Percentiles rank a stretch among this genome's conserved stretches.
Conservation (phyloP, 2,113 vertebrate species). For the Campylomormyrus tamandua region DNA sequence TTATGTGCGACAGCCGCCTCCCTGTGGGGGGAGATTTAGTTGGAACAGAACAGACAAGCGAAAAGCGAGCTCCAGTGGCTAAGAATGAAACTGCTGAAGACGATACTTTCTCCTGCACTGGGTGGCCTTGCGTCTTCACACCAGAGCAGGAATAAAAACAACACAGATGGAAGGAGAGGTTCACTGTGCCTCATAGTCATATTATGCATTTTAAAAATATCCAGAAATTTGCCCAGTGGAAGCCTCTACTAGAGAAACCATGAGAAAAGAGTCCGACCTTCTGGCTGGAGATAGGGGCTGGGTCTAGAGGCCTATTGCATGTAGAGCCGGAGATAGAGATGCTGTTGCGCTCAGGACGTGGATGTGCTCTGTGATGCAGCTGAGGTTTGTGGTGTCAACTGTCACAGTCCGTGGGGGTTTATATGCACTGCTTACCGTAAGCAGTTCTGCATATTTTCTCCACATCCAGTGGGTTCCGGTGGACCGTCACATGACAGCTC, state of each 20-base stretch:
- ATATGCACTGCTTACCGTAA: not conserved
- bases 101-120: not conserved
- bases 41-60: not conserved
- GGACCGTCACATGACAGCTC: not conserved
- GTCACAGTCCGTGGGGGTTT: not conserved
- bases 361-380: not conserved
- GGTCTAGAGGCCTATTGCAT: not conserved
- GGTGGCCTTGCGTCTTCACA: not conserved
- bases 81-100: conserved; percentile 12
- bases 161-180: not conserved
- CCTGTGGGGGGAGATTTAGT: not conserved
- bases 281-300: not conserved
- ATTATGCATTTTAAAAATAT: not conserved
- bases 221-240: not conserved
- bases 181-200: not conserved
- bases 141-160: not conserved
- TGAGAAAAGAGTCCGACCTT: not conserved
- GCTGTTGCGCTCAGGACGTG: not conserved
- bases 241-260: not conserved
- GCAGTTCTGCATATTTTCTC: not conserved
- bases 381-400: not conserved
- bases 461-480: not conserved
- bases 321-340: not conserved
- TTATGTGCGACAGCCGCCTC: not conserved
- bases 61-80: not conserved